Percentiles rank a stretch among this genome's conserved stretches.
These are phyloP conservation scores for Kradibia gibbosae DNA, from an alignment of 1,140 invertebrate genomes.

Conservation along the genomic window DNA sequence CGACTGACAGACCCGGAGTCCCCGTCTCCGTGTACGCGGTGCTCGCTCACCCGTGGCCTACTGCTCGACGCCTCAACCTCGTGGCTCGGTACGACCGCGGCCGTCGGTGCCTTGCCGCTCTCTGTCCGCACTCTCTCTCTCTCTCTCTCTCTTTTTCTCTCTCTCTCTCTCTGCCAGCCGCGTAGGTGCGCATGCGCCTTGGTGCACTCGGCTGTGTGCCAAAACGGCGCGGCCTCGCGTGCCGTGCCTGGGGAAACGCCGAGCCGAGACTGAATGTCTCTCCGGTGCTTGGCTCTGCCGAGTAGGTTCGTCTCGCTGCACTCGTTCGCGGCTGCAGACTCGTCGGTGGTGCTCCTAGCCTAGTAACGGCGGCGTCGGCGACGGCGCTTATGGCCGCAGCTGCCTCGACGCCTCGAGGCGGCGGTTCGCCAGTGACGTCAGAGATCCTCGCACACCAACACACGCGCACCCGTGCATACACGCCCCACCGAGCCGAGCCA, in stretches of 20 bases:
- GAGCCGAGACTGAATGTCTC: conserved; percentile 71
- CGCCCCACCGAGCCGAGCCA: too few relatives aligned
- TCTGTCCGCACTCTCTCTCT: neutral
- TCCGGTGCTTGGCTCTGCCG: conserved; percentile 58
- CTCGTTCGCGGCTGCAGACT: neutral
- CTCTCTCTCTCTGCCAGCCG: neutral
- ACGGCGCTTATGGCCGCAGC: neutral
- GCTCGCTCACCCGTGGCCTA: neutral
- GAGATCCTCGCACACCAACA: too few relatives aligned
- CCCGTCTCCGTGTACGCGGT: neutral
- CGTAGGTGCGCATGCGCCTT: neutral
- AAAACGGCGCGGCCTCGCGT: neutral
- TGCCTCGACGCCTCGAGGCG: neutral
- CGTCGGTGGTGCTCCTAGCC: too few relatives aligned
- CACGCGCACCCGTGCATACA: too few relatives aligned
- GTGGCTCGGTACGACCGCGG: too few relatives aligned
- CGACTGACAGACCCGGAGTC: neutral
- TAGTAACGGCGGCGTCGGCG: neutral
- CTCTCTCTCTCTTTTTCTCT: neutral
- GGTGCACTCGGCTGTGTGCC: neutral
- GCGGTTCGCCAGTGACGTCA: conserved; percentile 70
- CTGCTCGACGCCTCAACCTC: neutral
- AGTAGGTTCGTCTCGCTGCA: neutral
- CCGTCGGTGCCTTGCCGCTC: neutral
- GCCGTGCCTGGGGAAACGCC: conserved; percentile 54